These are phyloP conservation scores for Lamellibrachia columna DNA, from an alignment of 2,888 invertebrate genomes.

Conservation along the genomic window DNA sequence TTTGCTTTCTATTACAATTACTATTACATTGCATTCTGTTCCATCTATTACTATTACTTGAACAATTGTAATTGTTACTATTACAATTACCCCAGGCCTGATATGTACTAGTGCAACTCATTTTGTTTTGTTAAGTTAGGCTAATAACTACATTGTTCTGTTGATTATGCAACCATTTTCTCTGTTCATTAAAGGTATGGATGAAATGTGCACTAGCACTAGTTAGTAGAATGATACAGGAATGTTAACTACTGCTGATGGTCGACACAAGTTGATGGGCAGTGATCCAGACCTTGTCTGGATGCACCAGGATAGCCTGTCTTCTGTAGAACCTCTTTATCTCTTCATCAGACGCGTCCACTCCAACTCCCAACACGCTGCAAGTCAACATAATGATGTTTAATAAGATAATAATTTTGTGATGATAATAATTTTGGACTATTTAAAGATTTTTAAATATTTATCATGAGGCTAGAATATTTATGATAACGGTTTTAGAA, in stretches of 20 bases:
- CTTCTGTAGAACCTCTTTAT: conserved; percentile 93
- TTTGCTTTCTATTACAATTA: too few relatives aligned
- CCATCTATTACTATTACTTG: too few relatives aligned
- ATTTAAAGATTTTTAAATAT: too few relatives aligned
- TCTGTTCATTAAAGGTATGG: too few relatives aligned
- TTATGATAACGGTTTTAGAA: too few relatives aligned
- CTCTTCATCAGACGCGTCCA: conserved; percentile 89
- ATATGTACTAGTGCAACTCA: not conserved
- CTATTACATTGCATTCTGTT: too few relatives aligned
- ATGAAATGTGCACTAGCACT: too few relatives aligned
- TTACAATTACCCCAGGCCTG: too few relatives aligned
- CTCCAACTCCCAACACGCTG: conserved; percentile 87
- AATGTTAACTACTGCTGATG: not conserved
- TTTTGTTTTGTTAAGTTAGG: not conserved
- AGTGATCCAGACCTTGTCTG: conserved; percentile 76
- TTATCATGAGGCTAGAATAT: too few relatives aligned
- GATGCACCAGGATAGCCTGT: conserved; percentile 93
- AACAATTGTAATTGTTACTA: too few relatives aligned
- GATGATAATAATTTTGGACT: too few relatives aligned
- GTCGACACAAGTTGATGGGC: not conserved
- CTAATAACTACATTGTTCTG: not conserved
- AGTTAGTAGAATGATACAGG: not conserved
- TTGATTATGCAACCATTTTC: too few relatives aligned
- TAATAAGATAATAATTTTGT: not conserved
- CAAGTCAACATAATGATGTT: conserved; percentile 30